These are phyloP conservation scores for Antennarius maculatus DNA, from an alignment of 2,797 vertebrate genomes.

Conservation along the genomic window DNA sequence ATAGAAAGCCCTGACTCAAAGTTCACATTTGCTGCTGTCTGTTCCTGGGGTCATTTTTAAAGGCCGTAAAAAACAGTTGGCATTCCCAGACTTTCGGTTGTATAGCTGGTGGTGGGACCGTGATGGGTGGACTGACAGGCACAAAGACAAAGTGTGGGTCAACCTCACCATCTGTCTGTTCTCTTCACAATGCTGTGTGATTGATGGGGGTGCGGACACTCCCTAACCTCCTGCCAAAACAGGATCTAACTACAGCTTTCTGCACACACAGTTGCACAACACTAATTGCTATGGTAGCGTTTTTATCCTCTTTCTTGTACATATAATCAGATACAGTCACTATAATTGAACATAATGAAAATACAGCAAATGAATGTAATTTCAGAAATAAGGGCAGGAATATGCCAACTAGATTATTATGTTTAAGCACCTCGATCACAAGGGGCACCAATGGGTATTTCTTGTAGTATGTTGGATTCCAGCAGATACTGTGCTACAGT, in stretches of 20 bases:
- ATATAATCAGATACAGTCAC: constrained; percentile 38
- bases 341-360: constrained; percentile 25
- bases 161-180: constrained; percentile 66
- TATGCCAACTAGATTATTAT: constrained; percentile 3
- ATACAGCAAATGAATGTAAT: constrained; percentile 12
- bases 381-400: neutral
- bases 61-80: constrained; percentile 64
- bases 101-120: constrained; percentile 34
- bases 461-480: neutral
- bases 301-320: constrained; percentile 43
- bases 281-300: constrained; percentile 35
- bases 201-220: constrained; percentile 52
- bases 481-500: neutral
- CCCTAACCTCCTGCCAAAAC: constrained; percentile 49
- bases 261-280: constrained; percentile 33
- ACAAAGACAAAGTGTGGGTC: constrained; percentile 58
- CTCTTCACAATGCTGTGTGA: constrained; percentile 59
- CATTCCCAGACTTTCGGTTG: constrained; percentile 45
- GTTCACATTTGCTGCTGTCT: constrained; percentile 53
- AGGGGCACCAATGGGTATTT: neutral
- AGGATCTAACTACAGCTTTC: constrained; percentile 40
- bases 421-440: neutral
- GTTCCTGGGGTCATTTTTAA: constrained; percentile 40
- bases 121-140: constrained; percentile 55
- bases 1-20: constrained; percentile 26